These are phyloP conservation scores for Piezodorus guildinii DNA, from an alignment of 1,140 invertebrate species.

Conservation along the genomic window DNA sequence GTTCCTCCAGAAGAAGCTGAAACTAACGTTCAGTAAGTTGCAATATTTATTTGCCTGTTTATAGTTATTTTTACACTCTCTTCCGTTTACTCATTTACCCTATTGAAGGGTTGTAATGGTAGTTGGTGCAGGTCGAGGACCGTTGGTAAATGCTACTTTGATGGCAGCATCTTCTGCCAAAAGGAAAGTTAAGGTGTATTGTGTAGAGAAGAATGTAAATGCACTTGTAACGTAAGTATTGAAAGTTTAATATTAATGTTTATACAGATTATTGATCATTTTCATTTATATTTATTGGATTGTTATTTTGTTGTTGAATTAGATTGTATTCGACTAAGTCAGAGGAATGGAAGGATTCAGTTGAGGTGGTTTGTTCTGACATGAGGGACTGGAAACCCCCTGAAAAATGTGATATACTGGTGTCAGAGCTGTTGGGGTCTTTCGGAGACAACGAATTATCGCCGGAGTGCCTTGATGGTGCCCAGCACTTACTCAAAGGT, in stretches of 20 bases:
- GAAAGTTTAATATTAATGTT: not conserved
- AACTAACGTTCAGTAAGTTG: constrained; percentile 25
- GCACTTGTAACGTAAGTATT: constrained; percentile 70
- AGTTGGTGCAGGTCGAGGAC: constrained; percentile 89
- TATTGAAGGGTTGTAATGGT: constrained; percentile 64
- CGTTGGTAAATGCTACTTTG: constrained; percentile 72
- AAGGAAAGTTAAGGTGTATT: constrained; percentile 65
- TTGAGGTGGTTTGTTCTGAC: constrained; percentile 70
- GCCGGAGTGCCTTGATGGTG: constrained; percentile 96
- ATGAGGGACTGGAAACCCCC: constrained; percentile 76
- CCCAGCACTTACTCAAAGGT: constrained; percentile 76
- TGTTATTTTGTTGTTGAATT: constrained; percentile 1
- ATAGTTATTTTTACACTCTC: not conserved
- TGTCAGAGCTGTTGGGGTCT: constrained; percentile 92
- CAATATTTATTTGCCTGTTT: not conserved
- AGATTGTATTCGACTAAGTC: constrained; percentile 62
- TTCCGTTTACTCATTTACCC: not conserved
- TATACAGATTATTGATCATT: too few species aligned
- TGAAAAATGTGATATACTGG: constrained; percentile 85
- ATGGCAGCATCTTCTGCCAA: constrained; percentile 61
- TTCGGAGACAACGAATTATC: constrained; percentile 99
- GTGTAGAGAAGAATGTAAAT: constrained; percentile 97
- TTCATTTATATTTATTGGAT: not conserved
- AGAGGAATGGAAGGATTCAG: constrained; percentile 68
- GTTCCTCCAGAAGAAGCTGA: constrained; percentile 32